A percentile compares a stretch with the other conserved stretches of the same genome.
Conservation (phyloP, 2,888 invertebrate species). For the Cabera pusaria region DNA sequence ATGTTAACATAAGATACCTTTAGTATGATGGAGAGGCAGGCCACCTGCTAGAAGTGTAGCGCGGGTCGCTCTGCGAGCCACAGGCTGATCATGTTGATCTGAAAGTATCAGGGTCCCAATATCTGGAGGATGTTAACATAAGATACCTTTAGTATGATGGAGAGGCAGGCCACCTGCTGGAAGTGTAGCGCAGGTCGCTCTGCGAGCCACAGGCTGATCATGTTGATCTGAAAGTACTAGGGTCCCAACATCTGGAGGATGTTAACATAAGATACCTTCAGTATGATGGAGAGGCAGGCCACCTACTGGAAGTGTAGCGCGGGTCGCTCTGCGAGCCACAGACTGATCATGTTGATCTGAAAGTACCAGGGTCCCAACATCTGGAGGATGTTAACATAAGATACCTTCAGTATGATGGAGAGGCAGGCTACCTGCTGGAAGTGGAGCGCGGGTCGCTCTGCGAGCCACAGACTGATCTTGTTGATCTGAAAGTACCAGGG, state of each 20-base stretch:
- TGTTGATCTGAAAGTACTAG: slow-evolving; percentile 92
- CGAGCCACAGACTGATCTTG: too few relatives aligned
- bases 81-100: slow-evolving; percentile 95
- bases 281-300: slow-evolving; percentile 97
- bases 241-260: slow-evolving; percentile 85
- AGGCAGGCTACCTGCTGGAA: slow-evolving; percentile 52
- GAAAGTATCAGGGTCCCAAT: too few relatives aligned
- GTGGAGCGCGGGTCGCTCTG: slow-evolving; percentile 57
- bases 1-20: too few relatives aligned
- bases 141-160: slow-evolving; percentile 96
- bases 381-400: too few relatives aligned
- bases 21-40: slow-evolving; percentile 97
- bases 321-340: slow-evolving; percentile 97
- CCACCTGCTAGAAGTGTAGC: slow-evolving; percentile 98
- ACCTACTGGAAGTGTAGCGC: slow-evolving; percentile 98
- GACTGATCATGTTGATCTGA: slow-evolving; percentile 96
- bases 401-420: slow-evolving; percentile 87
- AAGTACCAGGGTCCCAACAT: too few relatives aligned
- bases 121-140: slow-evolving; percentile 85
- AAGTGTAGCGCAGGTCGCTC: slow-evolving; percentile 97
- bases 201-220: slow-evolving; percentile 96
- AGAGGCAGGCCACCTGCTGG: slow-evolving; percentile 98
- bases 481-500: neutral
- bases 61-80: slow-evolving; percentile 98
- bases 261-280: too few relatives aligned